A percentile compares a stretch with the other conserved stretches of the same genome.
phyloP scores from a whole-genome alignment of 2,888 invertebrate genomes.

The Machimus atricapillus region DNA sequence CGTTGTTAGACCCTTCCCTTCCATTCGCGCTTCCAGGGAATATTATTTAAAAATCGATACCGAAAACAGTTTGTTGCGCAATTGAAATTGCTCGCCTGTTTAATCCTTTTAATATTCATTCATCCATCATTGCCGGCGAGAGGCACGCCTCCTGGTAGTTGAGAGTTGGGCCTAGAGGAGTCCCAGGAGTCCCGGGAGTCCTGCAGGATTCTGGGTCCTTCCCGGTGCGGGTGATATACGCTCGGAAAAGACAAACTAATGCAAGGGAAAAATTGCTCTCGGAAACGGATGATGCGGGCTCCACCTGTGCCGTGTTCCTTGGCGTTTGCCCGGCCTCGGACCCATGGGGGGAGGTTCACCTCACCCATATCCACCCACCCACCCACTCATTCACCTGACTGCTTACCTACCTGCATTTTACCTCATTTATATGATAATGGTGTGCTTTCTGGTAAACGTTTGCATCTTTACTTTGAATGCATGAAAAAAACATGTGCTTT shows the following conservation, averaged over 20 bases:
- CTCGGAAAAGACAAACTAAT: background rate
- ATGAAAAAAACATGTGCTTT: background rate
- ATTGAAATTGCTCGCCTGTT: constrained; percentile 19
- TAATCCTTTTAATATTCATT: constrained; percentile 2
- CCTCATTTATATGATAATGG: background rate
- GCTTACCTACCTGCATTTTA: background rate
- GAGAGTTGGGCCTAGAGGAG: background rate
- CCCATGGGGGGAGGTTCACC: no score
- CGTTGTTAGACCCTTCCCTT: background rate
- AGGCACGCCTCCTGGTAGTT: background rate
- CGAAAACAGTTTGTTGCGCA: constrained; percentile 29
- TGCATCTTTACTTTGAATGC: background rate
- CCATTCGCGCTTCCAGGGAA: background rate
- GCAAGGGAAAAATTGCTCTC: background rate
- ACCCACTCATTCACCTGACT: background rate
- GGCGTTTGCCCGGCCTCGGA: background rate
- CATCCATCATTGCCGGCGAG: background rate
- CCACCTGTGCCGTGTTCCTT: background rate
- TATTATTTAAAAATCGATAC: constrained; percentile 28
- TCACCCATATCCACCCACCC: no score
- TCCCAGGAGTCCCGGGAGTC: background rate
- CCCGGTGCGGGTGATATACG: background rate
- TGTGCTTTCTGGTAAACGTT: background rate
- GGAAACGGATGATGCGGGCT: background rate
- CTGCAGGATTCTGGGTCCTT: background rate